phyloP scores from a whole-genome alignment of 2,113 vertebrate genomes.

The Archilochus colubris region DNA sequence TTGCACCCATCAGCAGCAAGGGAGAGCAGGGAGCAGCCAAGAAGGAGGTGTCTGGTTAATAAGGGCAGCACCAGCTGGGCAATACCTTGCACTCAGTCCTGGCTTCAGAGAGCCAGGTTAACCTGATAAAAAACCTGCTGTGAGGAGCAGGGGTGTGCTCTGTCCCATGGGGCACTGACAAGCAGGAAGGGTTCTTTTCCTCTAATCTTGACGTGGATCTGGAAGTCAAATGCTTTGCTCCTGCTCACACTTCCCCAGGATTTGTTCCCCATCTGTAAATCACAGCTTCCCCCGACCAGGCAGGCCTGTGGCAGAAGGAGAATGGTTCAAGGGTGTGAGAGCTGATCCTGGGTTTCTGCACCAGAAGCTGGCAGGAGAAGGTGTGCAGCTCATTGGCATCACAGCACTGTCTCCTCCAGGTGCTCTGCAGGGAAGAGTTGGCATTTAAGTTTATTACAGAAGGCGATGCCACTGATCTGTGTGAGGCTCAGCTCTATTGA shows the following conservation, averaged over 20 bases:
- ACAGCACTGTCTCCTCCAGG: accelerated
- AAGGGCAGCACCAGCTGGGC: background rate
- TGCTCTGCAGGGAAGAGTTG: background rate
- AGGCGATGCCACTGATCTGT: background rate
- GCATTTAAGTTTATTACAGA: background rate
- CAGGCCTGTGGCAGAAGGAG: background rate
- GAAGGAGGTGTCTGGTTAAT: slow-evolving; percentile 13
- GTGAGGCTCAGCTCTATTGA: background rate
- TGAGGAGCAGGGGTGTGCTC: background rate
- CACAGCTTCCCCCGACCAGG: background rate
- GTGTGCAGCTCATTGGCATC: background rate
- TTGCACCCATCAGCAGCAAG: background rate
- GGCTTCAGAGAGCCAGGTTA: background rate
- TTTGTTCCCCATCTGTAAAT: background rate
- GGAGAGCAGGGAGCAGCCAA: background rate
- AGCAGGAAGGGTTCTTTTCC: background rate
- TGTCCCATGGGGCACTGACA: background rate
- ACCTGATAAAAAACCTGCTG: background rate
- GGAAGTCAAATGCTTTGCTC: slow-evolving; percentile 18
- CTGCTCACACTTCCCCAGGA: background rate
- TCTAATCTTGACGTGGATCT: background rate
- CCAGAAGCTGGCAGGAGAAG: background rate
- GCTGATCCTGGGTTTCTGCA: background rate
- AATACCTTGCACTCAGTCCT: background rate
- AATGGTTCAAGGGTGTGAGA: background rate